Evolutionary conservation across 1,140 invertebrate genomes (phyloP).

Genomic region (Sipha flava): DNA sequence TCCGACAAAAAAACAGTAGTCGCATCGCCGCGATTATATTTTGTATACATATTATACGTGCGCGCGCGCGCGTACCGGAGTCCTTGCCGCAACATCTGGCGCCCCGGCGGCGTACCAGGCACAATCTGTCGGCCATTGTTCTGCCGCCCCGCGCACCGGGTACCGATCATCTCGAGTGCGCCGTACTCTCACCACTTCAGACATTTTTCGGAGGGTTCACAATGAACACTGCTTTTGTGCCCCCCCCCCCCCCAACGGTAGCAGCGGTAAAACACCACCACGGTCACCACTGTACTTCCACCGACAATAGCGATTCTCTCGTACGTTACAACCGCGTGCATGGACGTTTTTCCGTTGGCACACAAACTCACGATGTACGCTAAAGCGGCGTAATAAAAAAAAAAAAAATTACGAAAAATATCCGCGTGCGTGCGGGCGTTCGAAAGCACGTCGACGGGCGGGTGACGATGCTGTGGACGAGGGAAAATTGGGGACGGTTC

Average conservation of each 20-base stretch:
- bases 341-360: not conserved
- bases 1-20: not conserved
- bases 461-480: not conserved
- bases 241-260: not conserved
- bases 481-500: too few relatives aligned
- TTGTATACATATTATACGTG: not conserved
- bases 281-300: not conserved
- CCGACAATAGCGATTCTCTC: not conserved
- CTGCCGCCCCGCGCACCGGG: constrained; percentile 7
- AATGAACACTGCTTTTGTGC: constrained; percentile 31
- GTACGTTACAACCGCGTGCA: too few relatives aligned
- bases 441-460: not conserved
- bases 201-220: constrained; percentile 29
- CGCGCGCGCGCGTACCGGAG: not conserved
- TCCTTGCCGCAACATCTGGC: constrained; percentile 26
- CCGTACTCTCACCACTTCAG: constrained; percentile 14
- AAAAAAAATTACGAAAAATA: not conserved
- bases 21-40: not conserved
- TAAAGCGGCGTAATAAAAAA: not conserved
- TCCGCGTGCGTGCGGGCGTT: not conserved
- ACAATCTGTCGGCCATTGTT: constrained; percentile 31
- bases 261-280: not conserved
- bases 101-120: not conserved
- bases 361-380: not conserved
- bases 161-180: constrained; percentile 27